These are phyloP conservation scores for Ochropacha duplaris DNA, from an alignment of 2,888 invertebrate genomes.

Conservation along the genomic window DNA sequence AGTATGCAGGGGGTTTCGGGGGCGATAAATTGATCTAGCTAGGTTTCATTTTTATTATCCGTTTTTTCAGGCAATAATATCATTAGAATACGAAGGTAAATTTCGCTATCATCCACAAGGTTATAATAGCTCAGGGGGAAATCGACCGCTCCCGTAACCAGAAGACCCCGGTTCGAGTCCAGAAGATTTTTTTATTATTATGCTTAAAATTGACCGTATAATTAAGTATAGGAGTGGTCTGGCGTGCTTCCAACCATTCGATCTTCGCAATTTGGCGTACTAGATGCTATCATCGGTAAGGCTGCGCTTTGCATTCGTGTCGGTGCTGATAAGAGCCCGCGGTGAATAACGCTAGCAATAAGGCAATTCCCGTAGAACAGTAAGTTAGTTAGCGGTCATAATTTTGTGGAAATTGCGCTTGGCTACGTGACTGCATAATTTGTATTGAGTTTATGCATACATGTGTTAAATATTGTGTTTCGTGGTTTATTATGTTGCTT, in stretches of 20 bases:
- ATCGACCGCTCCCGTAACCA: too few relatives aligned
- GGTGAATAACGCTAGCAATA: not conserved
- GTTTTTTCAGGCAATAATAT: too few relatives aligned
- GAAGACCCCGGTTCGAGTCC: too few relatives aligned
- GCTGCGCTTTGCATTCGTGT: constrained; percentile 22
- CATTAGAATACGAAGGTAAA: too few relatives aligned
- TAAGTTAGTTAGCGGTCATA: not conserved
- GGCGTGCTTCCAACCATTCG: constrained; percentile 15
- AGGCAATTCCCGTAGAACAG: not conserved
- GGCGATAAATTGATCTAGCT: too few relatives aligned
- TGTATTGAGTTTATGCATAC: not conserved
- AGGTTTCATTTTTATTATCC: too few relatives aligned
- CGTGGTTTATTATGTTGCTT: not conserved
- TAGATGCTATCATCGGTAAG: constrained; percentile 23
- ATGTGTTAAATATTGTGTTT: not conserved
- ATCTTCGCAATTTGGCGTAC: constrained; percentile 24
- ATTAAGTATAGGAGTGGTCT: too few relatives aligned
- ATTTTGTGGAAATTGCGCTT: not conserved
- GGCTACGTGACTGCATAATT: not conserved
- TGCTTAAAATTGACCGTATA: too few relatives aligned
- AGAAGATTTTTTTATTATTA: too few relatives aligned
- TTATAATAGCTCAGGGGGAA: too few relatives aligned
- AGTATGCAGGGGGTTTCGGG: too few relatives aligned
- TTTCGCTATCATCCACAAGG: too few relatives aligned
- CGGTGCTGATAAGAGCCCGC: constrained; percentile 6